Evolutionary conservation across 2,113 vertebrate genomes (phyloP).

Genomic region (Cyanoramphus novaezelandiae): DNA sequence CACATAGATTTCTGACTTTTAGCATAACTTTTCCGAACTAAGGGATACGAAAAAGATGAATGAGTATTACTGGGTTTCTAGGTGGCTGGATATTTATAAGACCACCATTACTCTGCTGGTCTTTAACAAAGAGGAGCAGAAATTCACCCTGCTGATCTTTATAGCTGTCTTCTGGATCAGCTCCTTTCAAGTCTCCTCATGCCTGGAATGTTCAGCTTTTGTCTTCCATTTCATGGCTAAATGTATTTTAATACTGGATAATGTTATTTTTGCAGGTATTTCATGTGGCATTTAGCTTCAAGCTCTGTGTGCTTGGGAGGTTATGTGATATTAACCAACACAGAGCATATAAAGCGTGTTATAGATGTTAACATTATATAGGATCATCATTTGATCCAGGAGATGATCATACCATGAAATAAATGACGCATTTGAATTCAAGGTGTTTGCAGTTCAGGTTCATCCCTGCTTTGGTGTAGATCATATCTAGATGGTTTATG

Average conservation of each 20-base stretch:
- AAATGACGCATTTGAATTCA: neutral
- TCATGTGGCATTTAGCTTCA: neutral
- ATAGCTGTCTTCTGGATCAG: neutral
- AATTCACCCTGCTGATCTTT: neutral
- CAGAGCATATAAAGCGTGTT: neutral
- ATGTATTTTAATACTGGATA: neutral
- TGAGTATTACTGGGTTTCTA: neutral
- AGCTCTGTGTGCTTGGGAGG: neutral
- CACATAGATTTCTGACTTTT: accelerated
- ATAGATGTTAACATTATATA: accelerated
- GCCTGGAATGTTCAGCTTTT: neutral
- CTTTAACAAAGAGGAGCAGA: neutral
- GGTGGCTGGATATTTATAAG: neutral
- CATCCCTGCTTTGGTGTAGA: neutral
- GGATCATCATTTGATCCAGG: neutral
- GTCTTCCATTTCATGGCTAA: neutral
- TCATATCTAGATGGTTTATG: accelerated
- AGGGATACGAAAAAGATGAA: neutral
- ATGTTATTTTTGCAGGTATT: neutral
- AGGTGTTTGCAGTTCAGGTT: neutral
- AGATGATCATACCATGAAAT: neutral
- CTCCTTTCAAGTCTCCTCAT: neutral
- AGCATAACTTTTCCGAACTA: neutral
- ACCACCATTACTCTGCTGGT: neutral
- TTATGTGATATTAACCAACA: neutral